Conservation (phyloP, 2,888 invertebrate genomes). For the Idaea straminata region DNA sequence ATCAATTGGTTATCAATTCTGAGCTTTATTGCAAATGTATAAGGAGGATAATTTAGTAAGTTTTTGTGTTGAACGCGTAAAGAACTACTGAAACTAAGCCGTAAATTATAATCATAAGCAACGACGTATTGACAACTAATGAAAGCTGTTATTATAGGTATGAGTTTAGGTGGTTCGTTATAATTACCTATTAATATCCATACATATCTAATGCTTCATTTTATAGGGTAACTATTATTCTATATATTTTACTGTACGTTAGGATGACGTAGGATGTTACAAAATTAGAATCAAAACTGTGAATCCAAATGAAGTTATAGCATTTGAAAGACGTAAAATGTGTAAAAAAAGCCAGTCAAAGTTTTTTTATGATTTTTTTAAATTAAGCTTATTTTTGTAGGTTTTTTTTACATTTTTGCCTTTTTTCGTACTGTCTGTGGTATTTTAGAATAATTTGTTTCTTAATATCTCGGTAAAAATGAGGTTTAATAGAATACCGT, state of each 20-base stretch:
- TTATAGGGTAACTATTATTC: not conserved
- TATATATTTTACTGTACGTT: too few species aligned
- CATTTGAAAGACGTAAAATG: too few species aligned
- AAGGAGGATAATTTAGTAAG: slow-evolving; percentile 13
- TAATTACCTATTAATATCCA: not conserved
- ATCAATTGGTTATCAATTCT: slow-evolving; percentile 6
- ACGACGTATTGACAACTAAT: slow-evolving; percentile 71
- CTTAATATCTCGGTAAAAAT: slow-evolving; percentile 38
- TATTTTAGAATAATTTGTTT: slow-evolving; percentile 6
- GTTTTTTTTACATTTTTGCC: not conserved
- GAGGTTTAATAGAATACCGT: slow-evolving; percentile 54
- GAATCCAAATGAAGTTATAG: too few species aligned
- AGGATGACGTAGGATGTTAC: too few species aligned
- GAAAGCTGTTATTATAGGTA: slow-evolving; percentile 59
- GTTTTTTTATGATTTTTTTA: too few species aligned
- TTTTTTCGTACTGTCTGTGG: slow-evolving; percentile 6
- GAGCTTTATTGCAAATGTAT: slow-evolving; percentile 16
- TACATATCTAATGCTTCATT: not conserved
- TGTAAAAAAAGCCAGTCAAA: too few species aligned
- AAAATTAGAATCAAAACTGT: too few species aligned
- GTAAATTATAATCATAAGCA: slow-evolving; percentile 49
- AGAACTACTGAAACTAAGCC: too few species aligned
- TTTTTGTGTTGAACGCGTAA: slow-evolving; percentile 48
- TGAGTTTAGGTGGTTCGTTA: slow-evolving; percentile 18
- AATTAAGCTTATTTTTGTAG: too few species aligned